Evolutionary conservation across 2,113 vertebrate genomes (phyloP).

Genomic region (Trematomus loennbergii): DNA sequence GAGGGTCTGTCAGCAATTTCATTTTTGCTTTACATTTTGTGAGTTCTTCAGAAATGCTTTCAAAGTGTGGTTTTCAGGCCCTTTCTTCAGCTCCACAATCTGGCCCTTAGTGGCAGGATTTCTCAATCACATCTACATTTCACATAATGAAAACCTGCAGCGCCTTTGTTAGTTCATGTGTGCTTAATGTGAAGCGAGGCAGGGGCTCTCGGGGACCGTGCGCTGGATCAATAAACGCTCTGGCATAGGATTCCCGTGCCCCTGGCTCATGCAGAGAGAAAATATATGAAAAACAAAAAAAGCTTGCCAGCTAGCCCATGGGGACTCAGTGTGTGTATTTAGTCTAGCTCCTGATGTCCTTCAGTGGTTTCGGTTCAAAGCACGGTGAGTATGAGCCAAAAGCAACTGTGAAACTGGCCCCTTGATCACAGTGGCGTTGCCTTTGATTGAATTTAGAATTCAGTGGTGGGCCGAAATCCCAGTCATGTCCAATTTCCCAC

Average conservation of each 20-base stretch:
- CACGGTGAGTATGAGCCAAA: conserved; percentile 46
- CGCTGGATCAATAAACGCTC: conserved; percentile 83
- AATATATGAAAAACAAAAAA: conserved; percentile 51
- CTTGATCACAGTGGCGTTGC: conserved; percentile 57
- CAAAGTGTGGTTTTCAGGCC: conserved; percentile 67
- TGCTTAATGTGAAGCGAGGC: conserved; percentile 83
- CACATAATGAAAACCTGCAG: conserved; percentile 89
- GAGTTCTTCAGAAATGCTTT: conserved; percentile 25
- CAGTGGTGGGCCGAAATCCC: conserved; percentile 33
- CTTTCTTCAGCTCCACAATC: conserved; percentile 16
- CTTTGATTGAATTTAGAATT: conserved; percentile 58
- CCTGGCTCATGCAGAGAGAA: conserved; percentile 67
- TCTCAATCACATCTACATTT: conserved; percentile 90
- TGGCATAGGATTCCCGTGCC: conserved; percentile 57
- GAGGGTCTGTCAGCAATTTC: conserved; percentile 33
- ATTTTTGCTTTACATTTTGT: conserved; percentile 6
- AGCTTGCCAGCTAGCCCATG: conserved; percentile 27
- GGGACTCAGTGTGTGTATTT: conserved; percentile 53
- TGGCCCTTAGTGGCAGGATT: conserved; percentile 80
- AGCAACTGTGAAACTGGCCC: conserved; percentile 54
- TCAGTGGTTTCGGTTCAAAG: conserved; percentile 54
- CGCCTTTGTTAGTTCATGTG: conserved; percentile 76
- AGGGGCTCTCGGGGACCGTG: conserved; percentile 81
- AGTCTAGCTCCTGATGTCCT: conserved; percentile 47
- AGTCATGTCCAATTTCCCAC: conserved; percentile 28